Percentiles rank a stretch among this genome's conserved stretches.
phyloP scores from a whole-genome alignment of 2,797 vertebrate species.

The Heterohyrax brucei region DNA sequence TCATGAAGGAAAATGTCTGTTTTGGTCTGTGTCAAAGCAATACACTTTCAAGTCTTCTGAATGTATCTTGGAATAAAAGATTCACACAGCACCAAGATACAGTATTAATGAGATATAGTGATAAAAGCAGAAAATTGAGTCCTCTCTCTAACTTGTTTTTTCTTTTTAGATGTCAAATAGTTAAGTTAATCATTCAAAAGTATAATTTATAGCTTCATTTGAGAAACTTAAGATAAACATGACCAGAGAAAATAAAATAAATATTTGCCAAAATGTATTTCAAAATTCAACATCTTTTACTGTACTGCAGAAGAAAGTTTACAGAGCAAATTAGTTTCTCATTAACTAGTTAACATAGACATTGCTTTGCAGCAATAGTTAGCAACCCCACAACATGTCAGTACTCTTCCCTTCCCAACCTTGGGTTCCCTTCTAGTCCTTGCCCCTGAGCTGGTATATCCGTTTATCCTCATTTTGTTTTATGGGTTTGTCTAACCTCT shows the following conservation, averaged over 20 bases:
- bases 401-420: too few relatives aligned
- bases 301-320: too few relatives aligned
- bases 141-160: neutral
- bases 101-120: neutral
- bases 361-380: too few relatives aligned
- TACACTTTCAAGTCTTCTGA: neutral
- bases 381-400: too few relatives aligned
- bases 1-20: neutral
- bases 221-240: slow-evolving; percentile 51
- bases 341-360: too few relatives aligned
- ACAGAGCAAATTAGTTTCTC: too few relatives aligned
- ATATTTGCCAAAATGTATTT: slow-evolving; percentile 55
- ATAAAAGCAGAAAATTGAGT: neutral
- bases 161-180: neutral
- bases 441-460: too few relatives aligned
- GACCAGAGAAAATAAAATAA: neutral
- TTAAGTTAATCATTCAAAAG: neutral
- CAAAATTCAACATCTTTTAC: neutral
- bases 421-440: too few relatives aligned
- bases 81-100: neutral
- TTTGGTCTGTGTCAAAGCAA: neutral
- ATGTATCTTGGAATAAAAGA: neutral
- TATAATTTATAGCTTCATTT: slow-evolving; percentile 10
- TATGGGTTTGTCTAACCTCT: too few relatives aligned
- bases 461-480: too few relatives aligned